phyloP scores from a whole-genome alignment of 1,140 invertebrate species.

The Drosophila sulfurigaster region DNA sequence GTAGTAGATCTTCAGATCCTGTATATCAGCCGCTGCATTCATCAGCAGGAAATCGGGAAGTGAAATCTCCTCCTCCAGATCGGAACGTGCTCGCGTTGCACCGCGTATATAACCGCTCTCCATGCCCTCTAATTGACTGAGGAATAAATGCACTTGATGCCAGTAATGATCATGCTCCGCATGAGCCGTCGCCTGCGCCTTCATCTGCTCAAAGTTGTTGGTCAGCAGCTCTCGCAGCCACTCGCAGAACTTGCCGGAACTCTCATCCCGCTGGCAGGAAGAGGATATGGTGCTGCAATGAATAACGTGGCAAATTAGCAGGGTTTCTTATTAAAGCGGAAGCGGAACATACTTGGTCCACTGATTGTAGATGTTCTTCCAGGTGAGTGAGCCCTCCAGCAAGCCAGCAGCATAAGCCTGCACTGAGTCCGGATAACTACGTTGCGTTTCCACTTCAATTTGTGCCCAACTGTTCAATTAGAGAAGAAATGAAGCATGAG shows the following conservation, averaged over 20 bases:
- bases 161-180: conserved; percentile 87
- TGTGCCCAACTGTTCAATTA: conserved; percentile 89
- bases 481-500: neutral
- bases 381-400: conserved; percentile 93
- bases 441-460: conserved; percentile 91
- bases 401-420: conserved; percentile 96
- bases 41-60: conserved; percentile 90
- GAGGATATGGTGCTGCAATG: conserved; percentile 87
- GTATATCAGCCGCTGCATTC: conserved; percentile 91
- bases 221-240: conserved; percentile 76
- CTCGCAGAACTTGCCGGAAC: conserved; percentile 77
- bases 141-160: conserved; percentile 89
- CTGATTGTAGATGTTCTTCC: conserved; percentile 92
- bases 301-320: neutral
- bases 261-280: conserved; percentile 88
- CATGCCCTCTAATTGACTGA: conserved; percentile 89
- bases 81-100: conserved; percentile 87
- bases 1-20: conserved; percentile 86
- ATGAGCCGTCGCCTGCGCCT: conserved; percentile 89
- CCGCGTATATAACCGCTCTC: conserved; percentile 89
- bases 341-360: conserved; percentile 86
- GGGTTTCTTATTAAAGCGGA: no score
- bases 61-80: conserved; percentile 86
- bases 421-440: conserved; percentile 89
- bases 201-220: conserved; percentile 89